Conservation (phyloP, 2,888 invertebrate genomes). For the Arenicola marina region DNA sequence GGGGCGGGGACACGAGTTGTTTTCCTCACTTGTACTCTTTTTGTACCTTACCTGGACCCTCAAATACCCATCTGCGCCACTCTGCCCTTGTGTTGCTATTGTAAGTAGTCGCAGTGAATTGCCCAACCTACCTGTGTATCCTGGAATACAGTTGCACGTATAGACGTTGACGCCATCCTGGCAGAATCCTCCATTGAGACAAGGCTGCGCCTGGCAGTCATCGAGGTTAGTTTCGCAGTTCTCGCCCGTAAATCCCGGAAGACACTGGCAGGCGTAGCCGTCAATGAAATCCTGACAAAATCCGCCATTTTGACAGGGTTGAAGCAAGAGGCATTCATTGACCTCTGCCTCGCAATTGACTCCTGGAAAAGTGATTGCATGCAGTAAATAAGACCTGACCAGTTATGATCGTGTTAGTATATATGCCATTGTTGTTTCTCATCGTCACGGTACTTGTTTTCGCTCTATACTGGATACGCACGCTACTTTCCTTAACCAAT, state of each 20-base stretch:
- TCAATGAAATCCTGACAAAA: slow-evolving; percentile 12
- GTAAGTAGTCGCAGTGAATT: no score
- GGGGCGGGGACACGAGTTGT: no score
- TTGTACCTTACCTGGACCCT: no score
- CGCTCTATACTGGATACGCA: no score
- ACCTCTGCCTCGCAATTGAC: slow-evolving; percentile 4
- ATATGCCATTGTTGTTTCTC: no score
- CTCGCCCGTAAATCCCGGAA: slow-evolving; percentile 25
- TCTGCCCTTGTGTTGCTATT: no score
- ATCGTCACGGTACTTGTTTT: no score
- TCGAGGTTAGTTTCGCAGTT: slow-evolving; percentile 30
- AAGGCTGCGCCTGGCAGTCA: slow-evolving; percentile 27
- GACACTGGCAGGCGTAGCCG: slow-evolving; percentile 36
- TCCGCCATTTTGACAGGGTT: slow-evolving; percentile 30
- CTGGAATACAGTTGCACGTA: slow-evolving; percentile 29
- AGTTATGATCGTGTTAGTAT: no score
- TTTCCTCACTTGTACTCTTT: no score
- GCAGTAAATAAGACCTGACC: not conserved
- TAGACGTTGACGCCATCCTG: slow-evolving; percentile 21
- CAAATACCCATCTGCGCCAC: no score
- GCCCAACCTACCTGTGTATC: slow-evolving; percentile 46
- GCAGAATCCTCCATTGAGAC: slow-evolving; percentile 27
- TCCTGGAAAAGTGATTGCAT: slow-evolving; percentile 24
- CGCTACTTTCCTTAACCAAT: no score
- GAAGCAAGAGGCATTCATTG: slow-evolving; percentile 13